Evolutionary conservation across 2,113 vertebrate genomes (phyloP).

Genomic region (Callopanchax toddi): DNA sequence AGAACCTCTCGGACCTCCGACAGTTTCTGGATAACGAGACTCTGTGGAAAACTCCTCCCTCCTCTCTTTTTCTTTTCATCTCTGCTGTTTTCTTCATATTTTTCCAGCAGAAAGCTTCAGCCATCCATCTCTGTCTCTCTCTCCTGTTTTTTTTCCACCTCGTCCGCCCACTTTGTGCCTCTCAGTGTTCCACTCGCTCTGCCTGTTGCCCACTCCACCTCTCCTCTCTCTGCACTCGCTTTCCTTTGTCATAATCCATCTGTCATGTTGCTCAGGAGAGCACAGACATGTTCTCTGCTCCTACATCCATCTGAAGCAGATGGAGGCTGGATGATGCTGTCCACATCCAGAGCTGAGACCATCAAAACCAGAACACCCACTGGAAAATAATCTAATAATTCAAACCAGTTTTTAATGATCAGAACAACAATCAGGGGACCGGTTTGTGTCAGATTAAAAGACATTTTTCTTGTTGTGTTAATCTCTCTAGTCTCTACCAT

Average conservation of each 20-base stretch:
- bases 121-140: conserved; percentile 45
- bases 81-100: conserved; percentile 48
- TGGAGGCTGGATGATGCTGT: background rate
- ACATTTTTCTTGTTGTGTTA: too few relatives aligned
- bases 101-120: conserved; percentile 10
- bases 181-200: background rate
- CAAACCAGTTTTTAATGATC: too few relatives aligned
- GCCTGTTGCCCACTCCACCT: conserved; percentile 15
- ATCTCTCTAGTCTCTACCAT: too few relatives aligned
- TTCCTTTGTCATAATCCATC: conserved; percentile 42
- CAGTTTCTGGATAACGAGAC: conserved; percentile 7
- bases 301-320: background rate
- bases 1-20: too few relatives aligned
- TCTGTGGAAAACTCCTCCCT: conserved; percentile 18
- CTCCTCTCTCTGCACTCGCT: conserved; percentile 1
- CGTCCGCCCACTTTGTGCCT: conserved; percentile 18
- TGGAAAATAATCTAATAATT: too few relatives aligned
- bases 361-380: too few relatives aligned
- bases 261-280: conserved; percentile 2
- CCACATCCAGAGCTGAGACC: background rate
- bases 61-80: conserved; percentile 3
- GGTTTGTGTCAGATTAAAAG: too few relatives aligned
- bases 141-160: conserved; percentile 16
- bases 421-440: too few relatives aligned
- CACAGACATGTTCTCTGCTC: background rate